These are phyloP conservation scores for Holothuria leucospilota DNA, from an alignment of 53 echinoderm and acorn worm species.

Conservation along the genomic window DNA sequence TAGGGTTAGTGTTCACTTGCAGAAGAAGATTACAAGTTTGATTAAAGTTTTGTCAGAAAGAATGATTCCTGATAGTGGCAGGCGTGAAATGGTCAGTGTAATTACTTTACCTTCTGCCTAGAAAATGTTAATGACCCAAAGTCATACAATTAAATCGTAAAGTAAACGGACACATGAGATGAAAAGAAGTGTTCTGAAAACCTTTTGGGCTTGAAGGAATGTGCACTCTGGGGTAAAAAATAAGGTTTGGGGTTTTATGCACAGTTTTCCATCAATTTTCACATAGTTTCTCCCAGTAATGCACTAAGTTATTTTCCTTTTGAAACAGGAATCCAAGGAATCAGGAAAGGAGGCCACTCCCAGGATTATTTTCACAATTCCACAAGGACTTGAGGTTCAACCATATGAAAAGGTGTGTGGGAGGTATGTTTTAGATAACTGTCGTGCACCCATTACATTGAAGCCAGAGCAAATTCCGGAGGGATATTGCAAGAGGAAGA, in stretches of 20 bases:
- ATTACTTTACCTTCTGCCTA: too few species aligned
- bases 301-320: too few species aligned
- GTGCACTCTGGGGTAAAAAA: too few species aligned
- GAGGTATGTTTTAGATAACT: slow-evolving; percentile 75
- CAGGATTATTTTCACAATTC: slow-evolving; percentile 31
- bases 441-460: slow-evolving; percentile 75
- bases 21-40: slow-evolving; percentile 84
- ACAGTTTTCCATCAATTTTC: background rate
- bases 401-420: slow-evolving; percentile 80
- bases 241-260: too few species aligned
- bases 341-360: slow-evolving; percentile 1
- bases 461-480: slow-evolving; percentile 53
- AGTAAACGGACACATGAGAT: too few species aligned
- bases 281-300: background rate
- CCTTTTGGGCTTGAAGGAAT: too few species aligned
- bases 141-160: too few species aligned
- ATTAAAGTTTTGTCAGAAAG: slow-evolving; percentile 80
- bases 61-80: slow-evolving; percentile 83
- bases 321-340: background rate
- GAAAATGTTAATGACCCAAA: too few species aligned
- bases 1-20: slow-evolving; percentile 82
- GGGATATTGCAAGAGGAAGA: slow-evolving; percentile 9
- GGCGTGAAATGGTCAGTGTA: slow-evolving; percentile 70
- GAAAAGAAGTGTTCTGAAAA: too few species aligned
- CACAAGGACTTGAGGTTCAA: slow-evolving; percentile 62